phyloP scores from a whole-genome alignment of 37 sponge, comb jelly and placozoan species.

The Eunapius fragilis region DNA sequence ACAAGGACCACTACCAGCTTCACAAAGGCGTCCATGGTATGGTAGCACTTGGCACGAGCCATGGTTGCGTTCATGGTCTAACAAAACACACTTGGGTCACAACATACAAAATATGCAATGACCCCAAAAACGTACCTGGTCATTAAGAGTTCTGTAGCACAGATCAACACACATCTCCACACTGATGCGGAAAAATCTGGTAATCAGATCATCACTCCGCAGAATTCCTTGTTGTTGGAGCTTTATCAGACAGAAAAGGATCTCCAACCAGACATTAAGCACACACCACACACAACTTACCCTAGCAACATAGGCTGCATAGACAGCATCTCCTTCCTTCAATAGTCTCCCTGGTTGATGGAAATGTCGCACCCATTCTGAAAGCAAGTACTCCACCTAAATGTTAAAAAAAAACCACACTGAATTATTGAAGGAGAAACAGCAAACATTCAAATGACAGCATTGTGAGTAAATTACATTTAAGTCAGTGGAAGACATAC shows the following conservation, averaged over 20 bases:
- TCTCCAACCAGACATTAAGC: neutral
- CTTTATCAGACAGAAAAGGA: constrained; percentile 18
- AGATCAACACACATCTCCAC: constrained; percentile 97
- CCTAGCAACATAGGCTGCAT: constrained; percentile 87
- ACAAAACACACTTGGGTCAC: constrained; percentile 26
- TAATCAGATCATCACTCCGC: constrained; percentile 92
- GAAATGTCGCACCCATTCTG: constrained; percentile 95
- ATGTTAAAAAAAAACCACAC: constrained; percentile 3
- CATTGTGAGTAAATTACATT: neutral
- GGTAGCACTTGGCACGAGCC: constrained; percentile 96
- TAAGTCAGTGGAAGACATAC: neutral
- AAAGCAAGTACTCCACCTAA: constrained; percentile 93
- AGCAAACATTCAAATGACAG: neutral
- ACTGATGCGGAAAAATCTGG: constrained; percentile 93
- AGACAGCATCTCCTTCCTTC: constrained; percentile 89
- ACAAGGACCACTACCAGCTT: constrained; percentile 95
- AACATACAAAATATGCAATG: constrained; percentile 26
- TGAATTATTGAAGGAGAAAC: constrained; percentile 1
- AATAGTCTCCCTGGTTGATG: constrained; percentile 83
- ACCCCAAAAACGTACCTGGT: constrained; percentile 47
- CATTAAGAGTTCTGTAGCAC: constrained; percentile 92
- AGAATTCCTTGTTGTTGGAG: constrained; percentile 96
- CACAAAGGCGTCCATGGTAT: constrained; percentile 99
- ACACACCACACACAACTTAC: constrained; percentile 29
- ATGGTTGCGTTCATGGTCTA: constrained; percentile 70